These are phyloP conservation scores for Carassius auratus DNA, from an alignment of 2,113 vertebrate species.

Conservation along the genomic window DNA sequence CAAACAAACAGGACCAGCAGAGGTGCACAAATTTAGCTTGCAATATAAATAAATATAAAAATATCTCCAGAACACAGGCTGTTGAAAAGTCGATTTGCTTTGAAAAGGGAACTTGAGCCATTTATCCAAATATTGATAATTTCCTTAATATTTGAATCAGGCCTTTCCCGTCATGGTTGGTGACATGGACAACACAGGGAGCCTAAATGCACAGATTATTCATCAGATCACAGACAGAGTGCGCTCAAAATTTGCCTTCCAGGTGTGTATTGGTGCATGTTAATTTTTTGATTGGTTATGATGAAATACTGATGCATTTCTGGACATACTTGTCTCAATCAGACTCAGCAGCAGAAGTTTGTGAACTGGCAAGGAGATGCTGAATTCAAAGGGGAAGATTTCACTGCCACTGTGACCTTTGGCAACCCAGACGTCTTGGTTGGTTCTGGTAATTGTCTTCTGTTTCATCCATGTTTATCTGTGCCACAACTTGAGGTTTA, in stretches of 20 bases:
- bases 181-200: slow-evolving; percentile 88
- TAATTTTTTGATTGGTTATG: slow-evolving; percentile 41
- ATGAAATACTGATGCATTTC: slow-evolving; percentile 80
- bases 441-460: slow-evolving; percentile 80
- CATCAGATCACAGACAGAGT: slow-evolving; percentile 79
- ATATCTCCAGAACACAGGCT: too few species aligned
- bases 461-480: background rate
- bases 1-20: slow-evolving; percentile 84
- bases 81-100: too few species aligned
- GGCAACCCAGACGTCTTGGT: slow-evolving; percentile 86
- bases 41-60: too few species aligned
- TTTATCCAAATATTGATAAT: background rate
- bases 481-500: background rate
- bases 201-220: slow-evolving; percentile 88
- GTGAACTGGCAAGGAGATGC: slow-evolving; percentile 89
- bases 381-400: slow-evolving; percentile 84
- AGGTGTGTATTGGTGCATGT: slow-evolving; percentile 70
- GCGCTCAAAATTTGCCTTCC: slow-evolving; percentile 86
- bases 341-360: slow-evolving; percentile 89
- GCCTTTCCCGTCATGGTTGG: slow-evolving; percentile 86
- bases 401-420: slow-evolving; percentile 82
- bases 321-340: slow-evolving; percentile 13
- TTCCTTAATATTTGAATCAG: slow-evolving; percentile 60
- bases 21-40: slow-evolving; percentile 69
- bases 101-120: slow-evolving; percentile 53